Conservation (phyloP, 1,140 invertebrate genomes). For the Microplitis mediator region DNA sequence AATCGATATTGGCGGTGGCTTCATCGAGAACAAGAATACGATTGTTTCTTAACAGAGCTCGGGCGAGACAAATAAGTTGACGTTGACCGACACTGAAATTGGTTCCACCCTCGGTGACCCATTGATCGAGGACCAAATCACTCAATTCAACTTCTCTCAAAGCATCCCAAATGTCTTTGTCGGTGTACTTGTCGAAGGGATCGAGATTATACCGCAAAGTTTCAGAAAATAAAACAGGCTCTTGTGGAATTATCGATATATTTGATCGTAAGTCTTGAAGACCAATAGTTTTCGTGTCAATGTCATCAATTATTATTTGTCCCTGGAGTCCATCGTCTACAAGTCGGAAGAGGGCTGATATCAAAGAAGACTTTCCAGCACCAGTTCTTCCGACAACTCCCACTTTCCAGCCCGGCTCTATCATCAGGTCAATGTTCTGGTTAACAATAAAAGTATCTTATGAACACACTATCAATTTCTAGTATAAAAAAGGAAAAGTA, state of each 20-base stretch:
- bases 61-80: slow-evolving; percentile 73
- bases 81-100: slow-evolving; percentile 75
- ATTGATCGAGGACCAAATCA: slow-evolving; percentile 60
- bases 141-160: slow-evolving; percentile 66
- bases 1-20: slow-evolving; percentile 79
- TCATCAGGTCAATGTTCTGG: slow-evolving; percentile 64
- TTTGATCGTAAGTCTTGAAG: slow-evolving; percentile 68
- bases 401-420: slow-evolving; percentile 65
- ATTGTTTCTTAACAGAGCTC: slow-evolving; percentile 71
- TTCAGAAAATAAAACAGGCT: slow-evolving; percentile 71
- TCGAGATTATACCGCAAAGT: slow-evolving; percentile 68
- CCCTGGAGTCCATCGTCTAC: slow-evolving; percentile 64
- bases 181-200: slow-evolving; percentile 66
- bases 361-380: slow-evolving; percentile 91
- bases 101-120: slow-evolving; percentile 68
- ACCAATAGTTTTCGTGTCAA: slow-evolving; percentile 68
- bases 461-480: not conserved
- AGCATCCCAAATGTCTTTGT: slow-evolving; percentile 71
- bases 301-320: slow-evolving; percentile 69
- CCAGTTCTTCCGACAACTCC: slow-evolving; percentile 90
- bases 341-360: slow-evolving; percentile 81
- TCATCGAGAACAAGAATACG: slow-evolving; percentile 77
- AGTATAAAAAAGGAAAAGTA: slow-evolving; percentile 10
- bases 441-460: not conserved
- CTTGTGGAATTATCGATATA: slow-evolving; percentile 75